phyloP scores from a whole-genome alignment of 2,797 vertebrate genomes.

The Labeo calbasu region DNA sequence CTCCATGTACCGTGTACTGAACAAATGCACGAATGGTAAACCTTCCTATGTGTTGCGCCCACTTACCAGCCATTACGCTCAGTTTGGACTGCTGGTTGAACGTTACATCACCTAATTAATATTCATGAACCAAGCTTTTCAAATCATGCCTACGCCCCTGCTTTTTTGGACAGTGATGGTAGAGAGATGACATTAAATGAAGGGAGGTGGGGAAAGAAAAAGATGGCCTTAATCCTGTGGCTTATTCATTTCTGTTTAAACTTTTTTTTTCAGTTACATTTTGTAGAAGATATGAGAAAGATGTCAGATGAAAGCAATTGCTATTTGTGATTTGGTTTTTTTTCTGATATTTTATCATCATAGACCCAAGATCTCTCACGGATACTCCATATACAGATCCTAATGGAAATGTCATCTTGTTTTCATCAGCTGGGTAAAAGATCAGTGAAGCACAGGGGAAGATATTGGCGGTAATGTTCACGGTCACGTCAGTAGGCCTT shows the following conservation, averaged over 20 bases:
- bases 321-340: conserved; percentile 4
- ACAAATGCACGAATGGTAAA: conserved; percentile 7
- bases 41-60: not conserved
- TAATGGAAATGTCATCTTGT: conserved; percentile 45
- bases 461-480: conserved; percentile 30
- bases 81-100: conserved; percentile 3
- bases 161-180: conserved; percentile 10
- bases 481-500: conserved; percentile 24
- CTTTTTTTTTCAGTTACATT: not conserved
- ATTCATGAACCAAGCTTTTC: conserved; percentile 25
- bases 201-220: not conserved
- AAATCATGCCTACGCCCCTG: not conserved
- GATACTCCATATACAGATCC: not conserved
- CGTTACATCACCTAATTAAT: conserved; percentile 31
- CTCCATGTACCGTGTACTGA: not conserved
- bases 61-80: conserved; percentile 8
- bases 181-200: conserved; percentile 12
- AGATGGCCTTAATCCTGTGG: not conserved
- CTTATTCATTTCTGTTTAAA: not conserved
- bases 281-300: not conserved
- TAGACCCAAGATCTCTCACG: conserved; percentile 6
- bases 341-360: not conserved
- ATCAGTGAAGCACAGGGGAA: conserved; percentile 31
- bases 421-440: conserved; percentile 30
- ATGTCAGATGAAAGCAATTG: conserved; percentile 2